Base-by-base conservation (phyloP, 2,797 vertebrate genomes). In the Melanotaenia parkinsoni region DNA sequence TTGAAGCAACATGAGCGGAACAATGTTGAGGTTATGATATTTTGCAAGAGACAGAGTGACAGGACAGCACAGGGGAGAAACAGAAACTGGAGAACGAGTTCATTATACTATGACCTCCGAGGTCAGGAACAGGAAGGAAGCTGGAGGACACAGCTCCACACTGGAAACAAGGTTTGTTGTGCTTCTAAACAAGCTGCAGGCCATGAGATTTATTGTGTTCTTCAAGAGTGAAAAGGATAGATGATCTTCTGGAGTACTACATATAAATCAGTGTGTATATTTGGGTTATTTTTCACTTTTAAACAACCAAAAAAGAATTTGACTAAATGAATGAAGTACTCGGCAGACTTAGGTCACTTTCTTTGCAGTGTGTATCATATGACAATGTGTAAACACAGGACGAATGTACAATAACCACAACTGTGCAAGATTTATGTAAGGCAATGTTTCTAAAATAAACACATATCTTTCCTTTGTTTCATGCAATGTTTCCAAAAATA, bases 111-210 rank as follows among this genome's bases (percentile, higher is more conserved):
- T 90, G 89, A 93, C 92, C 87, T 71, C 38, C 3, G 64, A 71
- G 91, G 88, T 92, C 87, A 91, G 67, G 72, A 72, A 80, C 87
- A 91, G 90, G 90, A 92, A 90, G 85, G 81, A 88, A 84, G 72
- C 72, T 30, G 54, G 74, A 28, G 67, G 79, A 92, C 86, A 65
- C 75, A 67, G 67, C 10, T 0, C 70, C 67, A 62, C 67, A 71
- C 65, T 72, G 70, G 62, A 88, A 63, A n/a, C 2, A 58, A 71
- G 73, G 14, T 63, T n/a, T 75, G 70, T 58, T 76, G 70, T 74
- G 63, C 35, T 72, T 75, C 74, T 18, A 61, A 74, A 77, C 37
- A 58, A 8, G 37, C 56, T 8, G 14, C 61, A 77, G 68, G 82
- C 76, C 83, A 78, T 67, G 53, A 68, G 47, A 78, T 67, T 72